Evolutionary conservation across 1,140 invertebrate genomes (phyloP).

Genomic region (Euwallacea fornicatus): DNA sequence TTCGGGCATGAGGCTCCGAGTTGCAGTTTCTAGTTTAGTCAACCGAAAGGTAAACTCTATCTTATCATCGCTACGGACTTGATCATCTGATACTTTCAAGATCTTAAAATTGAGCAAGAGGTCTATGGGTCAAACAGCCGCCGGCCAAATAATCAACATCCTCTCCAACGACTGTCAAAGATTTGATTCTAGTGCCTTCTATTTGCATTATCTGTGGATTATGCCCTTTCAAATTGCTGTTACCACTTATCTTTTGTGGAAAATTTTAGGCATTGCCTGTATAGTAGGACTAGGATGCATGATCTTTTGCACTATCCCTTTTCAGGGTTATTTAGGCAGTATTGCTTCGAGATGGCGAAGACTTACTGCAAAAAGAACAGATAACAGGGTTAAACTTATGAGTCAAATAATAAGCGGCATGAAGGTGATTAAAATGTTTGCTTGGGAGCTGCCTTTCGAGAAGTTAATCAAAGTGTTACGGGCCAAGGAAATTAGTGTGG

Average conservation of each 20-base stretch:
- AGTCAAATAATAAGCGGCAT: conserved; percentile 74
- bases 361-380: conserved; percentile 64
- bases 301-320: conserved; percentile 62
- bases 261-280: conserved; percentile 65
- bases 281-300: conserved; percentile 69
- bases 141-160: conserved; percentile 82
- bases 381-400: conserved; percentile 77
- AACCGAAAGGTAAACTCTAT: conserved; percentile 62
- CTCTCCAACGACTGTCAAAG: conserved; percentile 78
- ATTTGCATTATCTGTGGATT: conserved; percentile 67
- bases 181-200: conserved; percentile 64
- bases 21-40: conserved; percentile 62
- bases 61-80: neutral
- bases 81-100: conserved; percentile 49
- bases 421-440: conserved; percentile 81
- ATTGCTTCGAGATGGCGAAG: conserved; percentile 59
- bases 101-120: conserved; percentile 64
- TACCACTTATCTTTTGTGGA: conserved; percentile 67
- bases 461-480: conserved; percentile 59
- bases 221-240: conserved; percentile 67
- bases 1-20: conserved; percentile 62
- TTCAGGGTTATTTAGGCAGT: conserved; percentile 64
- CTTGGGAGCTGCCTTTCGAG: conserved; percentile 73
- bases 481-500: conserved; percentile 65
- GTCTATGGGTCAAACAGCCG: conserved; percentile 69